Evolutionary conservation across 2,888 invertebrate species (phyloP), one percentile per base, ranked within the genome.

Genomic region (Trissolcus japonicus): DNA sequence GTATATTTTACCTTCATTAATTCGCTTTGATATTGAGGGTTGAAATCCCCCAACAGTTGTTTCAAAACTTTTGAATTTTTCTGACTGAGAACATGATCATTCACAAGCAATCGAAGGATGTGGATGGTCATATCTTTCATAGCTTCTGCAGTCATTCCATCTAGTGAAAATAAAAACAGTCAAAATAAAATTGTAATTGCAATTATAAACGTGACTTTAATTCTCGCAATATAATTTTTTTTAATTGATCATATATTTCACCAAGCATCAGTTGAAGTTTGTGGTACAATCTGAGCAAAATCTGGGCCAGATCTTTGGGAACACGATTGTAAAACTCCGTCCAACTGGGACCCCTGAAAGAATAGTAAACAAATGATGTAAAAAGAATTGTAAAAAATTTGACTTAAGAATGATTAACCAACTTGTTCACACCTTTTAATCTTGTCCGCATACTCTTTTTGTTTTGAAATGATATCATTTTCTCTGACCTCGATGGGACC

Each of bases 71-170:
- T 89, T 1, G 91, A 86, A 83, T 93, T 92, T 79, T 92, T 92
- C 46, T 91, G 89, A 85, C 92, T 91, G 7, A 94, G 90, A 61
- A 91, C 89, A 60, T 91, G 91, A 67, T 92, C 91, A 60, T 92
- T 91, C 1, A 94, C 87, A 82, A 94, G 92, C 84, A 94, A 88
- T 80, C 91, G 90, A 1, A 95, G 88, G 0, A 92, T 88, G 81
- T 92, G 91, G 0, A 94, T 89, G 0, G 92, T 87, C 0, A 93
- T 91, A 86, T 94, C 93, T 81, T 94, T 92, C 7, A 93, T 89
- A 6, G 93, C 88, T 73, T 92, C 91, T 77, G 91, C 88, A 41
- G 91, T 82, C 79, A 92, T 92, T 51, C 93, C 94, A 19, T 83
- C 87, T 46, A 50, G 43, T 25, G 59, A 65, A 16, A 68, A 71